A percentile compares a stretch with the other conserved stretches of the same genome.
Evolutionary conservation across 2,797 vertebrate species (phyloP).

Genomic region (Scarus forsteni): DNA sequence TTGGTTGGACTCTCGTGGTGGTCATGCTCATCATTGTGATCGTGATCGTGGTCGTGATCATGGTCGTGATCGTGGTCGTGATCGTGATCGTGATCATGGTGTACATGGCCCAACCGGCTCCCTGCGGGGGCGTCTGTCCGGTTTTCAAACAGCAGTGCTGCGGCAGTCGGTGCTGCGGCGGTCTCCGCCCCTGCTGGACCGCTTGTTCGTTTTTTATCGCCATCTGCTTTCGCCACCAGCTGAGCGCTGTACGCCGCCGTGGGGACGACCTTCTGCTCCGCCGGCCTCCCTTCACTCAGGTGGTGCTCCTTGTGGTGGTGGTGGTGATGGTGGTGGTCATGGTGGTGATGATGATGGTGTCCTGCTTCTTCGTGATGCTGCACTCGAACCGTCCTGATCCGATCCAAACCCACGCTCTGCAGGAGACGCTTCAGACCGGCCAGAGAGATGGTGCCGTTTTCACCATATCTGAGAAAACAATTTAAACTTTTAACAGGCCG

Average conservation of each 20-base stretch:
- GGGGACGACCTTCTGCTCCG: constrained; percentile 18
- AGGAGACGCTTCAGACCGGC: constrained; percentile 90
- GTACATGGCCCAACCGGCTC: background rate
- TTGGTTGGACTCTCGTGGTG: constrained; percentile 15
- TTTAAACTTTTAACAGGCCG: no score
- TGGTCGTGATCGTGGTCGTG: constrained; percentile 9
- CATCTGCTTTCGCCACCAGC: constrained; percentile 8
- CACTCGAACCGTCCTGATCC: constrained; percentile 82
- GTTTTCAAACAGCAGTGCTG: constrained; percentile 15
- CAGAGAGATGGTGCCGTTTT: constrained; percentile 92
- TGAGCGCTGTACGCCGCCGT: constrained; percentile 35
- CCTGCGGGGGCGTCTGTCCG: constrained; percentile 6
- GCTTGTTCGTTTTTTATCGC: background rate
- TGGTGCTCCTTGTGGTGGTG: background rate
- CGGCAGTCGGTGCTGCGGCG: background rate
- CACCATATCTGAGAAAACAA: constrained; percentile 86
- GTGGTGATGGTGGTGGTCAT: constrained; percentile 14
- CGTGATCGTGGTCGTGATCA: no score
- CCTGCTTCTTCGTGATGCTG: constrained; percentile 60
- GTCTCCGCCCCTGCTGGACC: background rate
- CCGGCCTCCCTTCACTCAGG: constrained; percentile 50
- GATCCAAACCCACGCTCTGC: constrained; percentile 88
- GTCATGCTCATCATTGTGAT: background rate
- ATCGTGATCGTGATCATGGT: constrained; percentile 10
- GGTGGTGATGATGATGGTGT: constrained; percentile 24